phyloP scores from a whole-genome alignment of 1,140 invertebrate species.

The Acromyrmex echinatior region DNA sequence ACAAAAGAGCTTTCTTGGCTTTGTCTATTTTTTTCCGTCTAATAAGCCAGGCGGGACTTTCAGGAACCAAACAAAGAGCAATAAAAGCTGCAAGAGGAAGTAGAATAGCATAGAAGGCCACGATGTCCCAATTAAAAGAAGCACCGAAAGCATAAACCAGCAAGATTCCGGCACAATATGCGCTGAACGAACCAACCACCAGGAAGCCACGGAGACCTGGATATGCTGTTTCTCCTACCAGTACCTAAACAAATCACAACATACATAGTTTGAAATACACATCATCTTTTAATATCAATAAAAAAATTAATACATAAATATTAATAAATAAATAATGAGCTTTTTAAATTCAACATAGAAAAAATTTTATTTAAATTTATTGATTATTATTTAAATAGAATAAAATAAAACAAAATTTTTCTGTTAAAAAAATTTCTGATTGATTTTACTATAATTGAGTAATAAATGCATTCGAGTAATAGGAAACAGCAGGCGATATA shows the following conservation, averaged over 20 bases:
- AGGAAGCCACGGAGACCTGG: slow-evolving; percentile 90
- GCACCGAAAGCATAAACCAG: slow-evolving; percentile 90
- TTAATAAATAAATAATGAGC: background rate
- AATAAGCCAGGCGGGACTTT: slow-evolving; percentile 91
- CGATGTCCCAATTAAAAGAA: slow-evolving; percentile 88
- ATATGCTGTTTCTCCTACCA: slow-evolving; percentile 91
- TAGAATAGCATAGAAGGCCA: slow-evolving; percentile 88
- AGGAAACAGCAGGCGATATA: background rate
- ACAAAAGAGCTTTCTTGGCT: slow-evolving; percentile 89
- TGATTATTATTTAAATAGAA: background rate
- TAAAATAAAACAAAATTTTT: background rate
- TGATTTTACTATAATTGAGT: background rate
- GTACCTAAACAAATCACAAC: slow-evolving; percentile 85
- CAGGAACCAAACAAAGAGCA: slow-evolving; percentile 89
- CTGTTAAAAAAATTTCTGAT: background rate
- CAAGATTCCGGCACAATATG: slow-evolving; percentile 91
- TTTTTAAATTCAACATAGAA: background rate
- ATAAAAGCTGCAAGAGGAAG: slow-evolving; percentile 88
- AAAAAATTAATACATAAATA: background rate
- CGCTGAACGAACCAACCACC: slow-evolving; percentile 89
- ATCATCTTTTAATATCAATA: background rate
- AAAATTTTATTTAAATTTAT: background rate
- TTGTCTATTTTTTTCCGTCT: slow-evolving; percentile 88
- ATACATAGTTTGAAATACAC: background rate
- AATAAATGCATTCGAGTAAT: background rate